These are phyloP conservation scores for Phylloscopus trochiloides DNA, from an alignment of 2,113 vertebrate genomes.

Conservation along the genomic window DNA sequence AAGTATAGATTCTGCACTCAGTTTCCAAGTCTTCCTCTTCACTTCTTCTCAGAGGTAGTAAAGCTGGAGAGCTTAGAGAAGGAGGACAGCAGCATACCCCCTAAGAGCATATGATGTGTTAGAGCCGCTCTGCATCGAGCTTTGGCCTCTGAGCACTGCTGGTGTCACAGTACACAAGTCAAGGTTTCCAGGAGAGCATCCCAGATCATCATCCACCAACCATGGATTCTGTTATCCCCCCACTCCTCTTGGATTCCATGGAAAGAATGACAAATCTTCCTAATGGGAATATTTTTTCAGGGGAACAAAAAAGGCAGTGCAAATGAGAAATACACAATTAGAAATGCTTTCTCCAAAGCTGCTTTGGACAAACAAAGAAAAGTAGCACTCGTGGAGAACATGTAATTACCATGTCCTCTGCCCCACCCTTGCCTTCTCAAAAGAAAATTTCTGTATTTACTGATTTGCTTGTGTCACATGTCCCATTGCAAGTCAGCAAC, in stretches of 20 bases:
- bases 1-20: neutral
- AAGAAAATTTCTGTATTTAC: conserved; percentile 33
- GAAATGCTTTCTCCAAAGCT: neutral
- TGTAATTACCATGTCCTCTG: conserved; percentile 17
- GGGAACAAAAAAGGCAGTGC: neutral
- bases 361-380: neutral
- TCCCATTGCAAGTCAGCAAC: neutral
- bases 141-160: neutral
- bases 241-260: neutral
- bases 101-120: rapidly evolving
- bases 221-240: neutral
- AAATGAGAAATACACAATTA: neutral
- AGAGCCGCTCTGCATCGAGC: rapidly evolving
- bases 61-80: neutral
- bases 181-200: neutral
- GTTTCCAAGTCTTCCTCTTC: neutral
- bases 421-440: conserved; percentile 18
- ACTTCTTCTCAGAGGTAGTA: neutral
- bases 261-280: neutral
- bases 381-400: neutral
- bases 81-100: neutral
- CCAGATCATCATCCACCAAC: neutral
- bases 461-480: conserved; percentile 21
- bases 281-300: neutral
- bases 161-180: neutral